Percentiles rank a stretch among this genome's conserved stretches.
Conservation (phyloP, 2,888 invertebrate genomes). For the Cheilosia vernalis region DNA sequence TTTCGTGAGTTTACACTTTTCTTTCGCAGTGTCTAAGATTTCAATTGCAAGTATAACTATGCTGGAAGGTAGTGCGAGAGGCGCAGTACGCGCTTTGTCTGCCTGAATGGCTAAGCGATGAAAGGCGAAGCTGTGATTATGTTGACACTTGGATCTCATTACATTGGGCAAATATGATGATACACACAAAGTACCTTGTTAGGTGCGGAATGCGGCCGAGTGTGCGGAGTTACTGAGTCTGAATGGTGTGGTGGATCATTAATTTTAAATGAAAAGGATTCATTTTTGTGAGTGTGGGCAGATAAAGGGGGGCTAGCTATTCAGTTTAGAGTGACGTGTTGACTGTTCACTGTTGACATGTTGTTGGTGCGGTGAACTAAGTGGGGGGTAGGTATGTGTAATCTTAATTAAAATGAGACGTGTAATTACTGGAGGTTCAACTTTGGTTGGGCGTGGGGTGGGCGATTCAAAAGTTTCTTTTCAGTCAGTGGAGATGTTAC, state of each 20-base stretch:
- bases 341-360: background rate
- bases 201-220: constrained; percentile 40
- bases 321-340: constrained; percentile 26
- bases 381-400: background rate
- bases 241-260: constrained; percentile 65
- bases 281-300: constrained; percentile 51
- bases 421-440: constrained; percentile 62
- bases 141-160: constrained; percentile 75
- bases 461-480: background rate
- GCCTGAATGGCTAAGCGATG: constrained; percentile 72
- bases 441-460: background rate
- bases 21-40: constrained; percentile 26
- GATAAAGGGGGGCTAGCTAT: constrained; percentile 44
- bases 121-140: constrained; percentile 71
- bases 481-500: background rate
- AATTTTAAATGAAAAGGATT: constrained; percentile 70
- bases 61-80: constrained; percentile 6
- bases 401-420: constrained; percentile 67
- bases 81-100: background rate
- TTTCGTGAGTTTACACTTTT: constrained; percentile 56
- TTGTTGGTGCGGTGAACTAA: constrained; percentile 25
- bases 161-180: constrained; percentile 69
- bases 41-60: constrained; percentile 35
- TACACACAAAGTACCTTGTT: constrained; percentile 71
- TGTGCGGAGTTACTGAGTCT: constrained; percentile 4